Evolutionary conservation across 2,113 vertebrate species (phyloP).

Genomic region (Neodon shergylaensis): DNA sequence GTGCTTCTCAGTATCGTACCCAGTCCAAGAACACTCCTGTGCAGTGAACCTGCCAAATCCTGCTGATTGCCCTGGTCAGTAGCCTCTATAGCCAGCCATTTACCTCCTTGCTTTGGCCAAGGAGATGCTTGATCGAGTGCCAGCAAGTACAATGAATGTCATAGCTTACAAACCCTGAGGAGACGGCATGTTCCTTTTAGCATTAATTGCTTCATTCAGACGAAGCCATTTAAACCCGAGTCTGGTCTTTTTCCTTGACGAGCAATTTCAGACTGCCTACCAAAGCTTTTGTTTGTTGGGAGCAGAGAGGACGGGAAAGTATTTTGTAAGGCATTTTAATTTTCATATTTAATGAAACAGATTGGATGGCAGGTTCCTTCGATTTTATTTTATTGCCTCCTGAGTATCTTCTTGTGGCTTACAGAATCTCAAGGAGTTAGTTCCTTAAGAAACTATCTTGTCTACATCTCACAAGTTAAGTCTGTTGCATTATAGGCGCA

Average conservation of each 20-base stretch:
- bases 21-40: constrained; percentile 29
- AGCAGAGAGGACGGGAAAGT: constrained; percentile 76
- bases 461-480: constrained; percentile 76
- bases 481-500: constrained; percentile 71
- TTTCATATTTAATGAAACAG: constrained; percentile 84
- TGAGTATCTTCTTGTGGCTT: constrained; percentile 75
- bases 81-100: constrained; percentile 67
- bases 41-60: constrained; percentile 77
- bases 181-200: constrained; percentile 83
- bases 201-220: constrained; percentile 84
- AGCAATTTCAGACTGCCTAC: constrained; percentile 82
- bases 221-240: constrained; percentile 78
- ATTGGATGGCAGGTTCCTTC: constrained; percentile 81
- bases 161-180: constrained; percentile 77
- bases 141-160: constrained; percentile 80
- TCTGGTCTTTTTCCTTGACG: constrained; percentile 80
- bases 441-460: constrained; percentile 68
- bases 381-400: constrained; percentile 74
- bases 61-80: constrained; percentile 73
- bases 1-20: background rate
- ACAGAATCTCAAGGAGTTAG: constrained; percentile 55
- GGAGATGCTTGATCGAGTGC: constrained; percentile 77
- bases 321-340: constrained; percentile 85
- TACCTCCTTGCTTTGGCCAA: constrained; percentile 71
- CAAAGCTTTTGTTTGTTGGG: constrained; percentile 82